Percentiles rank a stretch among this genome's conserved stretches.
Evolutionary conservation across 2,797 vertebrate genomes (phyloP).

Genomic region (Somateria mollissima): DNA sequence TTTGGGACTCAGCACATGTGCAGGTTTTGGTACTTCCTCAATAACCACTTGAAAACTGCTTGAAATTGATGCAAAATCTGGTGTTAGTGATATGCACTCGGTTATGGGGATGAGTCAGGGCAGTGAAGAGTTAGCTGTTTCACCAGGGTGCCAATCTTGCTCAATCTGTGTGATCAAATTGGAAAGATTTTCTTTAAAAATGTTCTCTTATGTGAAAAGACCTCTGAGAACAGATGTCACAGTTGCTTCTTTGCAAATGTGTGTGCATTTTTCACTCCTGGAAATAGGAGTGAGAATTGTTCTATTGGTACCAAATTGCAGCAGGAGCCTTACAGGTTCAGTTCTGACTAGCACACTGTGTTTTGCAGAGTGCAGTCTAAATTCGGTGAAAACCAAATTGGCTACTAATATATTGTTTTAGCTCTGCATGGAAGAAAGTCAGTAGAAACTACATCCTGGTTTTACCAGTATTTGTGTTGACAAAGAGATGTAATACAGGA

Average conservation of each 20-base stretch:
- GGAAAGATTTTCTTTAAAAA: not conserved
- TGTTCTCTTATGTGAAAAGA: not conserved
- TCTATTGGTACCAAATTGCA: not conserved
- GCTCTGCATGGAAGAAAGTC: not conserved
- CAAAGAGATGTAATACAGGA: not conserved
- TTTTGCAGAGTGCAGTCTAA: not conserved
- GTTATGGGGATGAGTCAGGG: not conserved
- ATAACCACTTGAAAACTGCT: not conserved
- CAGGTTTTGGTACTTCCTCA: not conserved
- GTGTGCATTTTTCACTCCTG: not conserved
- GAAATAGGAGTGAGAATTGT: not conserved
- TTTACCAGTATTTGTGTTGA: not conserved
- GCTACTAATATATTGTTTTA: not conserved
- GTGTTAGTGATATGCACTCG: rapidly evolving
- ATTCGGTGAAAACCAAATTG: not conserved
- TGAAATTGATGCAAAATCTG: not conserved
- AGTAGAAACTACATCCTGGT: not conserved
- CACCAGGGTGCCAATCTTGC: not conserved
- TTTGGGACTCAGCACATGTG: not conserved
- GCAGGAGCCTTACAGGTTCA: not conserved
- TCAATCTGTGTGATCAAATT: not conserved
- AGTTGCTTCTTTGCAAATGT: not conserved
- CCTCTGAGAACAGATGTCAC: not conserved
- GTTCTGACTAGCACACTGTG: not conserved
- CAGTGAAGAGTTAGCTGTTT: not conserved